These are phyloP conservation scores for Hyles lineata DNA, from an alignment of 2,888 invertebrate species.

Conservation along the genomic window DNA sequence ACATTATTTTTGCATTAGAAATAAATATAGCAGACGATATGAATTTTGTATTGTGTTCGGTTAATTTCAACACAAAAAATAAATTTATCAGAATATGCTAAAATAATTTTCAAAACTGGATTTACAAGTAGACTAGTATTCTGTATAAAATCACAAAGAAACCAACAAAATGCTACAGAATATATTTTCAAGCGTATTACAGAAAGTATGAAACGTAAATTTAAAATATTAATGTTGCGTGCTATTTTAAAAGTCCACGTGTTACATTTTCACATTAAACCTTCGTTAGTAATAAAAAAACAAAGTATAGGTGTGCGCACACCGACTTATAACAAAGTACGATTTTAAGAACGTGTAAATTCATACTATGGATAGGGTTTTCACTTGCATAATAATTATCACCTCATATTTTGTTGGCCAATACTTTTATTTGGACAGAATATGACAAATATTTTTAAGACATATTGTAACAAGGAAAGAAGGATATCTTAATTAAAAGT, in stretches of 20 bases:
- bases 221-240: conserved; percentile 19
- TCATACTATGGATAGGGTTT: background rate
- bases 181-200: conserved; percentile 12
- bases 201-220: conserved; percentile 4
- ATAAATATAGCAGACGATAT: too few relatives aligned
- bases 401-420: too few relatives aligned
- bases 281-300: conserved; percentile 30
- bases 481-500: background rate
- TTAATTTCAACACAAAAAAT: too few relatives aligned
- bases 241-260: conserved; percentile 26
- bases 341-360: conserved; percentile 15
- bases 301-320: conserved; percentile 20
- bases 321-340: conserved; percentile 34
- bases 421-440: background rate
- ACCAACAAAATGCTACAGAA: background rate
- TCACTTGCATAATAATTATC: background rate
- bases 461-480: too few relatives aligned
- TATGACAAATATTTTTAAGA: too few relatives aligned
- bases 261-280: conserved; percentile 26
- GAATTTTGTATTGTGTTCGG: too few relatives aligned
- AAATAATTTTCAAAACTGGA: too few relatives aligned
- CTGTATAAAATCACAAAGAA: background rate
- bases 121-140: background rate
- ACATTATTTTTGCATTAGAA: too few relatives aligned
- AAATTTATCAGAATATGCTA: too few relatives aligned